Base-by-base conservation (phyloP, 30 jellyfish, hydroid and myxozoan species). In the Turritopsis rubra region DNA sequence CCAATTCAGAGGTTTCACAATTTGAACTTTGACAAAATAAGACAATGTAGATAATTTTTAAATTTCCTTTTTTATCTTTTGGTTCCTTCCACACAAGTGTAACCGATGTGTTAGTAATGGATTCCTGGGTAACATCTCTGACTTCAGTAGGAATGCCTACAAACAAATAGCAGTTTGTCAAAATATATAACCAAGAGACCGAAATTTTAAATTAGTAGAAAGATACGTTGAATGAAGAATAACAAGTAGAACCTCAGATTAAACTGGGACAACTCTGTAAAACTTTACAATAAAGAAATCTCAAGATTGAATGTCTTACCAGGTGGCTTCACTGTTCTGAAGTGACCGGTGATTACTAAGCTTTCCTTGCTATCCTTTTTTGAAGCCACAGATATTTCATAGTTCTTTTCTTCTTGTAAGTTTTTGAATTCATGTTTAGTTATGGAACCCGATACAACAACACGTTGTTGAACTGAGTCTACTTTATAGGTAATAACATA, bases 141-240 rank as follows among this genome's bases (percentile, higher is more conserved):
- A 68, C 77, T 27, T 68, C 30, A 19, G 28, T 27, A 68, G 77
- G 77, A 68, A 68, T 19, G 77, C 30, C 77, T n/a, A n/a, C n/a
- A n/a, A n/a, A n/a, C 19, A 68, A 68, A 68, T n/a, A 68, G n/a
- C n/a, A n/a, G n/a, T n/a, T n/a, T n/a, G n/a, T n/a, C n/a, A n/a
- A n/a, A 41, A 41, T 3, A 41, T 41, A 41, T 41, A 41, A 41
- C 5, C 13, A 5, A 41, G 13, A 13, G 60, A 41, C 13, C 13
- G 60, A 41, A 41, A 41, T 41, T 41, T n/a, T n/a, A n/a, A n/a
- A n/a, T n/a, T n/a, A n/a, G n/a, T n/a, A n/a, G n/a, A n/a, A n/a
- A n/a, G n/a, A n/a, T n/a, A n/a, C n/a, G n/a, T n/a, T n/a, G n/a
- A n/a, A n/a, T n/a, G n/a, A n/a, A n/a, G n/a, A n/a, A n/a, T n/a